Base-by-base conservation (phyloP, 2,888 invertebrate species). In the Catocala sponsa region DNA sequence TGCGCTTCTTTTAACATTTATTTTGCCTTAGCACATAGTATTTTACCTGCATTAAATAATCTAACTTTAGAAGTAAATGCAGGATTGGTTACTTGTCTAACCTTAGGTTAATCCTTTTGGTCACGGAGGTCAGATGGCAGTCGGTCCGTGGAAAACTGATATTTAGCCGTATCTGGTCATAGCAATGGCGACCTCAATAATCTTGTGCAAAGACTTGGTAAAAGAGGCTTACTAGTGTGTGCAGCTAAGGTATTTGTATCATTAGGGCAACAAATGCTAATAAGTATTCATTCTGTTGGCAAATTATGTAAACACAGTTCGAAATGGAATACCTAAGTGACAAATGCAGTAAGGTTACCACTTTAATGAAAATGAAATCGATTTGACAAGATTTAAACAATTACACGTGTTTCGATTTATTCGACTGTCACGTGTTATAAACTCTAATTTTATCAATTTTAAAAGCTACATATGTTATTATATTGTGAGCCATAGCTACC, bases 381-480 rank as follows among this genome's bases (percentile, higher is more conserved):
- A 7, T 38, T 38, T 9, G 35, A 6, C 35, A 38, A 38, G 35
- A 38, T 38, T 38, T 38, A 38, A 6, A 51, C 6, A 33, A 56
- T 61, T 58, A 62, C 43, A 38, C 35, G 9, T 38, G 7, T 38
- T 38, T 38, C 7, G 35, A 38, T 38, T 38, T 38, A 38, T 38
- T 38, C 54, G 44, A 65, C 57, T 59, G 60, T 68, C 58, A 58
- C 59, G 60, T 68, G 64, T 55, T 62, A 64, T 59, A 72, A 51
- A 10, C 15, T 35, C 5, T 44, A n/a, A n/a, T 60, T 76, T 65
- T 59, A 68, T 63, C 59, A 61, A 67, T 70, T 60, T 47, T 62
- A 59, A 61, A 71, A 51, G 60, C 53, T 41, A 57, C 64, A 63
- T 61, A 52, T 65, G 64, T 63, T 63, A 58, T 65, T 71, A 62